phyloP scores from a whole-genome alignment of 1,140 invertebrate species.

The Aphaenogaster floridana region DNA sequence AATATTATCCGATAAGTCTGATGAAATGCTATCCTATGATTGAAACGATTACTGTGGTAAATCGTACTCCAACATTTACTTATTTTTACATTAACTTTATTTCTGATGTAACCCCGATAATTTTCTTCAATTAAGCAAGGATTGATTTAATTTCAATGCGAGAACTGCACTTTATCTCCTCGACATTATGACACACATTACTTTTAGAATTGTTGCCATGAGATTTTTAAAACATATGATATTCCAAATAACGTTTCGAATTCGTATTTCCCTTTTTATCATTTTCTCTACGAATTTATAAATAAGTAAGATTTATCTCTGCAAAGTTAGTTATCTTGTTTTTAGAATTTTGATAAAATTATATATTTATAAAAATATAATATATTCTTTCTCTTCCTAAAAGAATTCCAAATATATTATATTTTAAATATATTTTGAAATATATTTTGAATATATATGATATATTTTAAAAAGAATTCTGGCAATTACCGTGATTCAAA shows the following conservation, averaged over 20 bases:
- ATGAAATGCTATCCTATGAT: not conserved
- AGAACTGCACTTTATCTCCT: not conserved
- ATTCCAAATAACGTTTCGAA: not conserved
- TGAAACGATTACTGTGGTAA: not conserved
- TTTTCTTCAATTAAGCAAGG: conserved; percentile 13
- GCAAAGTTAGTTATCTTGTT: not conserved
- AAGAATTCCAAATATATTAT: not conserved
- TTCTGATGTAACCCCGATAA: not conserved
- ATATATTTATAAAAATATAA: not conserved
- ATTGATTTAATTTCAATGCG: conserved; percentile 13
- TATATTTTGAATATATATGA: not conserved
- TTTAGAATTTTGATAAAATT: not conserved
- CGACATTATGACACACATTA: not conserved
- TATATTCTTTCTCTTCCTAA: not conserved
- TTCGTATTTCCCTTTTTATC: not conserved
- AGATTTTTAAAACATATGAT: not conserved
- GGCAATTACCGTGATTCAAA: not conserved
- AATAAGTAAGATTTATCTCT: not conserved
- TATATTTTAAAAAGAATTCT: not conserved
- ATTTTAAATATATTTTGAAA: no score
- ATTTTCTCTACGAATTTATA: not conserved
- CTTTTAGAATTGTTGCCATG: conserved; percentile 20
- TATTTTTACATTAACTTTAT: not conserved
- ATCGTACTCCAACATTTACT: not conserved
- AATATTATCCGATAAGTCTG: conserved; percentile 7